Evolutionary conservation across 2,797 vertebrate genomes (phyloP).

Genomic region (Distichodus sexfasciatus): DNA sequence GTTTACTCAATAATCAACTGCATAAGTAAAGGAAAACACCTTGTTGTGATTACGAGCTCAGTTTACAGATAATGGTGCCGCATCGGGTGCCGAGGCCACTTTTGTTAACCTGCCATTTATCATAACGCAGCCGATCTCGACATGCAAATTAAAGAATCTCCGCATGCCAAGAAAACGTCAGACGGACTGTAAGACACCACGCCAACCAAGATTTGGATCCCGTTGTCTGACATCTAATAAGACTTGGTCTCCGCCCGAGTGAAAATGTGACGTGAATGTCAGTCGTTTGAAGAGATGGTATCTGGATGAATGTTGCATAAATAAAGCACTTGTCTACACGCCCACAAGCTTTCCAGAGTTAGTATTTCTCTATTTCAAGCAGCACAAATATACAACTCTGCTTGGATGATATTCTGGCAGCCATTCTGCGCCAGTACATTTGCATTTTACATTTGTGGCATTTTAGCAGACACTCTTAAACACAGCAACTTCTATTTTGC

Average conservation of each 20-base stretch:
- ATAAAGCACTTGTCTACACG: no score
- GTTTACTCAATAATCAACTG: conserved; percentile 69
- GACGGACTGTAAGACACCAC: not conserved
- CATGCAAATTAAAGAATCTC: not conserved
- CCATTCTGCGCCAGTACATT: no score
- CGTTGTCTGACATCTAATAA: not conserved
- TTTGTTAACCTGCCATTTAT: conserved; percentile 66
- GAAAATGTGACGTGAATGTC: not conserved
- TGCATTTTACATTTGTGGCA: no score
- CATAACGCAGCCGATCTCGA: conserved; percentile 54
- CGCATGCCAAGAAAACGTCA: no score
- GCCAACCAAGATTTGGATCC: not conserved
- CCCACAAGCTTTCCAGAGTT: no score
- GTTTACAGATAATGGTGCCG: conserved; percentile 66
- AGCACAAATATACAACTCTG: no score
- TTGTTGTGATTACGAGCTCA: conserved; percentile 64
- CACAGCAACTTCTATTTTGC: no score
- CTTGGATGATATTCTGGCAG: no score
- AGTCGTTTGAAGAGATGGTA: not conserved
- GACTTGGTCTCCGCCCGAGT: not conserved
- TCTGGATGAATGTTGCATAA: no score
- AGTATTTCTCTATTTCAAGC: no score
- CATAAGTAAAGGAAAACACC: conserved; percentile 60
- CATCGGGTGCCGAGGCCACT: conserved; percentile 52
- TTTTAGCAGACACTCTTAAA: no score